phyloP scores from a whole-genome alignment of 2,113 vertebrate genomes.

The Lepidothrix coronata region DNA sequence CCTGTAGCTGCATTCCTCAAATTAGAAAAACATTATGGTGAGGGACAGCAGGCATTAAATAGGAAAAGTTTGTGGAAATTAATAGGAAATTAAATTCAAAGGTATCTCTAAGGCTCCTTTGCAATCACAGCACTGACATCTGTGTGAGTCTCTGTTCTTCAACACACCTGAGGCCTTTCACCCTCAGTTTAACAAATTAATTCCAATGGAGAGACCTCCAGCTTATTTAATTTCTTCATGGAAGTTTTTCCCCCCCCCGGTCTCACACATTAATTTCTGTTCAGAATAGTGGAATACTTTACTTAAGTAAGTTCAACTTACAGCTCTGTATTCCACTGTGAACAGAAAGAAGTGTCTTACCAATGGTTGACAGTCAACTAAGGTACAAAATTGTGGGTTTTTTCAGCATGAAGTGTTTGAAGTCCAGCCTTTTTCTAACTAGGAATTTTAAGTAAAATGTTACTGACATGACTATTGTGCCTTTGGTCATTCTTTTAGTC shows the following conservation, averaged over 20 bases:
- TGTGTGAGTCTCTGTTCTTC: background rate
- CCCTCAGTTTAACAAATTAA: slow-evolving; percentile 50
- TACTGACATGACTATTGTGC: background rate
- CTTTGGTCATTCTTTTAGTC: background rate
- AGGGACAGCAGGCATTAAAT: background rate
- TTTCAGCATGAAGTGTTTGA: background rate
- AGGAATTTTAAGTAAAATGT: background rate
- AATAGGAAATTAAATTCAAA: background rate
- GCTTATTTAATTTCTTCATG: slow-evolving; percentile 30
- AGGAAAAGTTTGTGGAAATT: slow-evolving; percentile 7
- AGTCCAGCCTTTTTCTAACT: background rate
- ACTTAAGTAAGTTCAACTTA: background rate
- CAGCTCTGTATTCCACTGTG: background rate
- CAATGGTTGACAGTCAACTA: background rate
- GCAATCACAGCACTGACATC: background rate
- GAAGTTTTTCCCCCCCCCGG: too few species aligned
- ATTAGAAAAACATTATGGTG: background rate
- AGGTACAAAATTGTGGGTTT: background rate
- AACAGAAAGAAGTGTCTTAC: background rate
- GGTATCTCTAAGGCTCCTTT: background rate
- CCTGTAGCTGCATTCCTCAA: background rate
- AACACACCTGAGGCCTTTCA: slow-evolving; percentile 31
- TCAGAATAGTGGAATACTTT: background rate
- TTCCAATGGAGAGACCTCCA: slow-evolving; percentile 1
- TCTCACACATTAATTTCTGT: background rate